Evolutionary conservation across 2,888 invertebrate species (phyloP), one percentile per base, ranked within the genome.

Genomic region (Drosophila prolongata): DNA sequence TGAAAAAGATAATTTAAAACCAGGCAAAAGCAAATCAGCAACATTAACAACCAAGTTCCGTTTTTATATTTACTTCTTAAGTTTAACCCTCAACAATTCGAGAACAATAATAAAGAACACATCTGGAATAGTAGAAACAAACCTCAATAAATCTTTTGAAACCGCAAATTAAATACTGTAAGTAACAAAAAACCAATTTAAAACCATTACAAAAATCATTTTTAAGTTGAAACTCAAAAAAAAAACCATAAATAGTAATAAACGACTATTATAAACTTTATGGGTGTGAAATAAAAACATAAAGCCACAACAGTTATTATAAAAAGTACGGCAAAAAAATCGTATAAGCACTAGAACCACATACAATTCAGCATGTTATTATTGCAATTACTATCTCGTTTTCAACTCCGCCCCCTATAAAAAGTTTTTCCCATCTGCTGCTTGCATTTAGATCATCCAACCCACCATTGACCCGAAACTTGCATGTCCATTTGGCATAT

Each of bases 401-500:
- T 57, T 27, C 49, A 34, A 24, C 27, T 47, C 8, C 16, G 19
- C 40, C 58, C 40, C 35, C 42, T 11, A 14, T 5, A 24, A 19
- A 38, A 42, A 13, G 4, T 14, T 43, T n/a, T 64, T 37, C 56
- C 62, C 62, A 64, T 64, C 59, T 59, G 59, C 59, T 14, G 53
- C 14, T 19, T 19, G 40, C 27, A 37, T n/a, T 66, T 47, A 47
- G 40, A 66, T 66, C 47, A 66, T 53, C 53, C 50, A n/a, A 14
- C 16, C 30, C n/a, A 40, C 42, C 16, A 19, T 60, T 46, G 44
- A 16, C 46, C 38, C 47, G 34, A 40, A 37, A 24, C 60, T 35
- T 77, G 87, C 79, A 79, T 86, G 83, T 83, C 77, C 80, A 74
- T 77, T 83, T 83, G 69, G 84, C 79, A 80, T 86, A 86, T 80